These are phyloP conservation scores for Drosophila auraria DNA, from an alignment of 1,140 invertebrate genomes.

Conservation along the genomic window DNA sequence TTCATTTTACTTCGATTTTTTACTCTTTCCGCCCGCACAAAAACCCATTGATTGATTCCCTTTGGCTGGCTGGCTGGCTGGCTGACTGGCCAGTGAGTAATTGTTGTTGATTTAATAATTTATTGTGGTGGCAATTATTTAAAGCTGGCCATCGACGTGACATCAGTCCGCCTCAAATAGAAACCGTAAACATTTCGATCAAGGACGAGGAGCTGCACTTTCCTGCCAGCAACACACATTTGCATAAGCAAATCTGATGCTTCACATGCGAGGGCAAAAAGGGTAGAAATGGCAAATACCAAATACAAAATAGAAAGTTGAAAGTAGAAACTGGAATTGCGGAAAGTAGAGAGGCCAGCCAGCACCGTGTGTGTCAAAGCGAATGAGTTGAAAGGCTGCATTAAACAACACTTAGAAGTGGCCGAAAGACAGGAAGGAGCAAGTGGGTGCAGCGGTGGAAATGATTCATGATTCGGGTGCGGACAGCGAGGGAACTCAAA, in stretches of 20 bases:
- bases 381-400: conserved; percentile 68
- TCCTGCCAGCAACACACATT: conserved; percentile 49
- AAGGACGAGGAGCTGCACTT: conserved; percentile 38
- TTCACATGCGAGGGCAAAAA: conserved; percentile 32
- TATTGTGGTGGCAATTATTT: conserved; percentile 73
- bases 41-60: conserved; percentile 68
- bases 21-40: conserved; percentile 27
- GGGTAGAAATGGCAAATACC: not conserved
- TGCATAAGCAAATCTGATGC: conserved; percentile 68
- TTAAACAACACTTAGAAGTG: conserved; percentile 68
- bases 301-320: conserved; percentile 15
- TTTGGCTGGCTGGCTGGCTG: conserved; percentile 27
- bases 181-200: conserved; percentile 38
- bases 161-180: conserved; percentile 54
- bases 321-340: conserved; percentile 11
- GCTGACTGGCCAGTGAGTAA: conserved; percentile 62
- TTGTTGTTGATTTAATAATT: conserved; percentile 83
- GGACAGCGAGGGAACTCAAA: conserved; percentile 62
- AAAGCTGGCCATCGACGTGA: conserved; percentile 59
- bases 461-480: conserved; percentile 77
- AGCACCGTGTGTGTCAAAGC: conserved; percentile 34
- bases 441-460: conserved; percentile 60
- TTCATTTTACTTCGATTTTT: conserved; percentile 24
- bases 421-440: conserved; percentile 14
- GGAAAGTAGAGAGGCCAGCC: conserved; percentile 3